A percentile compares a stretch with the other conserved stretches of the same genome.
phyloP scores from a whole-genome alignment of 2,797 vertebrate species.

The Spea hammondii region DNA sequence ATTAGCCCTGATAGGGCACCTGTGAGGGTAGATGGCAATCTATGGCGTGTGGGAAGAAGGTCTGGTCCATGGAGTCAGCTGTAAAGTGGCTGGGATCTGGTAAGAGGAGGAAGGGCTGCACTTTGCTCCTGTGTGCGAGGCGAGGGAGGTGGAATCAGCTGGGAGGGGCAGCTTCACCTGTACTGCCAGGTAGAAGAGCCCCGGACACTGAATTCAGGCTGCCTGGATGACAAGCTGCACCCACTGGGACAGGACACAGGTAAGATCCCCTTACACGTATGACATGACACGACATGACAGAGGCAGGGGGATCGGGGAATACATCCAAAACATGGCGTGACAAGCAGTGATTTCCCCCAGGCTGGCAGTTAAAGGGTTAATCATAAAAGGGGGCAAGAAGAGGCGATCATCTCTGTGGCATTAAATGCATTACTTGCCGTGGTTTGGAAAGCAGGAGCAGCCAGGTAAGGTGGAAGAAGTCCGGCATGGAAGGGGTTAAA shows the following conservation, averaged over 20 bases:
- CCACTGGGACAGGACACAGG: not conserved
- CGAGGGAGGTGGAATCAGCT: not conserved
- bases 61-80: not conserved
- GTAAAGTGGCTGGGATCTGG: not conserved
- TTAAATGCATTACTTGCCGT: not conserved
- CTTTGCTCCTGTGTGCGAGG: constrained; percentile 2
- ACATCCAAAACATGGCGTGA: too few species aligned
- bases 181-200: not conserved
- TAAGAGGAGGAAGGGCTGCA: constrained; percentile 10
- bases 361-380: too few species aligned
- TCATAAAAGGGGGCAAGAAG: too few species aligned
- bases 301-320: too few species aligned
- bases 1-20: too few species aligned
- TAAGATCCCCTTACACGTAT: too few species aligned
- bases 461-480: too few species aligned
- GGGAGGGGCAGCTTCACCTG: constrained; percentile 19
- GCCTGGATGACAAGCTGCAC: constrained; percentile 1
- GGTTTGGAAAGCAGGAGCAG: not conserved
- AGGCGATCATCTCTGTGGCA: too few species aligned
- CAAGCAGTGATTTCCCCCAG: too few species aligned
- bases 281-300: too few species aligned
- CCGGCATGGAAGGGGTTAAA: not conserved
- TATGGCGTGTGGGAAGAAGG: not conserved
- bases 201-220: not conserved
- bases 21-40: not conserved